Evolutionary conservation across 1,140 invertebrate species (phyloP), one percentile per base, ranked within the genome.

Genomic region (Nasonia giraulti): DNA sequence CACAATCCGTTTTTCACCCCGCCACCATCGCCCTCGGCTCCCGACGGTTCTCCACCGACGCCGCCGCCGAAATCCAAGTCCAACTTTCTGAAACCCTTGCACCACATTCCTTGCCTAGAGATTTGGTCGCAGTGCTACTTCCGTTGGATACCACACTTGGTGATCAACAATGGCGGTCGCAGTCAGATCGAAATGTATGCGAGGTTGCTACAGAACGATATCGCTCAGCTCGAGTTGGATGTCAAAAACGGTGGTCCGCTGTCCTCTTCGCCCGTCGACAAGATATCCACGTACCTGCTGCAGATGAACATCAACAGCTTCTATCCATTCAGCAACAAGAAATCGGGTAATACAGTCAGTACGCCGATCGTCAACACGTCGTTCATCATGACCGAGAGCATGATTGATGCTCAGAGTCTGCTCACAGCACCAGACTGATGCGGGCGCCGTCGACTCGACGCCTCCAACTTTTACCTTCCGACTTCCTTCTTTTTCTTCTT

Each of bases 61-160:
- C 55, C 17, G 55, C 50, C 23, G 23, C 12, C 62, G 88, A 83
- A 88, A n/a, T 47, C 84, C 79, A 87, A 82, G 62, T 87, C 33
- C 68, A 87, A 66, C 82, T 87, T 73, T 88, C 80, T 96, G 62
- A 89, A 93, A 84, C 95, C 95, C 2, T 90, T 94, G 20, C 93
- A 93, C 50, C 90, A 91, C 27, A 92, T 96, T 69, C 91, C 95
- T 8, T 92, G 91, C 86, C 91, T 98, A 84, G 95, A 96, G 77
- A 90, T 98, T n/a, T 99, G 97, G 97, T 94, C 94, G 74, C 97
- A 97, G 89, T 98, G 97, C 92, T 99, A 98, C 92, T 96, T 97
- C 87, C 95, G 97, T 2, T 98, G 97, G 97, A 94, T 98, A 89
- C 95, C 96, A 7, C 94, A 96, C 14, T 94, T 98, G 0, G 96